Evolutionary conservation across 2,888 invertebrate species (phyloP).

Genomic region (Athalia circularis): DNA sequence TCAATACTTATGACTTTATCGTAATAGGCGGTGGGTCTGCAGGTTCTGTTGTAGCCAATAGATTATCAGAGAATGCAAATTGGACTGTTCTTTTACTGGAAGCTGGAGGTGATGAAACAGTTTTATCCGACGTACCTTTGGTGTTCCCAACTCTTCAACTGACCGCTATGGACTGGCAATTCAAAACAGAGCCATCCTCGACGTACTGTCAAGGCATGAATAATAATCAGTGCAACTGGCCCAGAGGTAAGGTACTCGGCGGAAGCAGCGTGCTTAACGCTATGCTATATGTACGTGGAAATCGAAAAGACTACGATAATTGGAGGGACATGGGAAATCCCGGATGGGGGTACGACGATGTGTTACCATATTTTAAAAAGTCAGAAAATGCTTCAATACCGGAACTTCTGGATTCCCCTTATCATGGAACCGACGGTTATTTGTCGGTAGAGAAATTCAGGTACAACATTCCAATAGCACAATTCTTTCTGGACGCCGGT

Average conservation of each 20-base stretch:
- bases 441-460: slow-evolving; percentile 84
- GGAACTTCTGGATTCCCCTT: slow-evolving; percentile 77
- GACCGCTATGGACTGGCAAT: slow-evolving; percentile 88
- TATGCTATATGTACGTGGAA: slow-evolving; percentile 92
- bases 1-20: slow-evolving; percentile 85
- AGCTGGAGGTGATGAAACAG: slow-evolving; percentile 86
- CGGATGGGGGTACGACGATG: slow-evolving; percentile 87
- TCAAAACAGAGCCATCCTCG: slow-evolving; percentile 83
- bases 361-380: slow-evolving; percentile 87
- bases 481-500: slow-evolving; percentile 83
- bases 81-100: slow-evolving; percentile 87
- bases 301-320: slow-evolving; percentile 88
- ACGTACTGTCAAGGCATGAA: slow-evolving; percentile 79
- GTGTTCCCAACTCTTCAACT: slow-evolving; percentile 84
- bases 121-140: slow-evolving; percentile 83
- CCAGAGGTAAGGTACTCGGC: slow-evolving; percentile 76
- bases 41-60: slow-evolving; percentile 86
- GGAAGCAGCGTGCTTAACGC: slow-evolving; percentile 92
- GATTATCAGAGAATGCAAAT: slow-evolving; percentile 83
- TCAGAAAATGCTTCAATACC: slow-evolving; percentile 86
- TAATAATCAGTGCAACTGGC: slow-evolving; percentile 72
- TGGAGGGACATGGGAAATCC: slow-evolving; percentile 86
- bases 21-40: slow-evolving; percentile 90
- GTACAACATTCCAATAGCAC: slow-evolving; percentile 82
- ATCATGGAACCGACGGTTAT: slow-evolving; percentile 84